phyloP scores from a whole-genome alignment of 1,140 invertebrate species.

The Brachionus manjavacas region DNA sequence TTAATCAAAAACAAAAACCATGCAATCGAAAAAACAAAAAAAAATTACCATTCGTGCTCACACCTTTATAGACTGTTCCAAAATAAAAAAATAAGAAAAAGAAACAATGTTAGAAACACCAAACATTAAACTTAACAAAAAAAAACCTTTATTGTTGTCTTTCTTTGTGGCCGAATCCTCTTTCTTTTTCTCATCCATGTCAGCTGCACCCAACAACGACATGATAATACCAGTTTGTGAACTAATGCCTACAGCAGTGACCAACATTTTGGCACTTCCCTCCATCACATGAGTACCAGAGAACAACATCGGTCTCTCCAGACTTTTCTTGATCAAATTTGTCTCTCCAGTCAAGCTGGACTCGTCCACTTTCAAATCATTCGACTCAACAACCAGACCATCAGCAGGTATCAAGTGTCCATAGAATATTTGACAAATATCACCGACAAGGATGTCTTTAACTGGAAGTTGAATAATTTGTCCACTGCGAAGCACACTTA shows the following conservation, averaged over 20 bases:
- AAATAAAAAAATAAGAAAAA: not conserved
- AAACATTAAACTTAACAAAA: not conserved
- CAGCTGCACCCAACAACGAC: slow-evolving; percentile 75
- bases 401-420: slow-evolving; percentile 91
- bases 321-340: slow-evolving; percentile 97
- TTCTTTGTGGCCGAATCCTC: not conserved
- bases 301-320: slow-evolving; percentile 80
- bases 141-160: slow-evolving; percentile 15
- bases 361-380: slow-evolving; percentile 97
- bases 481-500: slow-evolving; percentile 84
- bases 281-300: slow-evolving; percentile 99
- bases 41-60: not conserved
- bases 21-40: not conserved
- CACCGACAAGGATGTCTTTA: slow-evolving; percentile 93
- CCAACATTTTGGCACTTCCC: slow-evolving; percentile 97
- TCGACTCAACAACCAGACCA: slow-evolving; percentile 94
- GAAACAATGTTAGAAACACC: not conserved
- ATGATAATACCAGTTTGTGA: slow-evolving; percentile 99
- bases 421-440: slow-evolving; percentile 80
- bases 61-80: not conserved
- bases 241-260: slow-evolving; percentile 95
- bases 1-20: not conserved
- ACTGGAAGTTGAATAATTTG: slow-evolving; percentile 90
- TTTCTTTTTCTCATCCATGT: not conserved
- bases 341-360: slow-evolving; percentile 97